Evolutionary conservation across 1,140 invertebrate genomes (phyloP), one percentile per base, ranked within the genome.

Genomic region (Ptiloglossa arizonensis): DNA sequence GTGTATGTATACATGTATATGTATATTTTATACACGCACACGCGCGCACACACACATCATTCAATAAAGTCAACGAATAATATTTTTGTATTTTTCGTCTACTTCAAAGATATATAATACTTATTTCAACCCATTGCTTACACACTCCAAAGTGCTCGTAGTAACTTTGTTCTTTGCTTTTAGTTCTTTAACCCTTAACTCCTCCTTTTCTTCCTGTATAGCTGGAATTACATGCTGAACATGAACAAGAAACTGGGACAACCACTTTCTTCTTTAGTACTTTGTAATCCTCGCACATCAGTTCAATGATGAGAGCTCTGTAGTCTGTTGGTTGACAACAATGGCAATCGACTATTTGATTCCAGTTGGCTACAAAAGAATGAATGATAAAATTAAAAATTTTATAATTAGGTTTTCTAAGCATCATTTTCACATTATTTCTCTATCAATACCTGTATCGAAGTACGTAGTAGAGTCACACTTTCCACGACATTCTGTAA

Each of bases 391-490:
- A 44, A 67, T 17, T 9, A 35, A 8, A 27, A 81, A 60, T 35
- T 59, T 15, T 57, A 72, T 17, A 4, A 46, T 52, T 68, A 13
- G 24, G 6, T 32, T 29, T 35, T 1, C 1, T 0, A 9, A 44
- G 60, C 63, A 38, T 62, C 27, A 63, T 68, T 32, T 52, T 1
- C 46, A 63, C 9, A 35, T 41, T 62, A 71, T n/a, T n/a, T 41
- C 41, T 41, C 8, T 41, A 11, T 41, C 0, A 41, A 93, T 89
- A 95, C 95, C 89, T 81, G 90, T 90, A 82, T 95, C 95, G 70
- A 94, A 96, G n/a, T 93, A 89, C 0, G 95, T 95, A 22, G 94
- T 94, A 2, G 96, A 96, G 75, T 93, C 89, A 85, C 96, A 96
- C 24, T 89, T 87, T 8, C 96, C 96, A 41, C 92, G 88, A 79